Base-by-base conservation (phyloP, 2,113 vertebrate species). In the Excalfactoria chinensis region DNA sequence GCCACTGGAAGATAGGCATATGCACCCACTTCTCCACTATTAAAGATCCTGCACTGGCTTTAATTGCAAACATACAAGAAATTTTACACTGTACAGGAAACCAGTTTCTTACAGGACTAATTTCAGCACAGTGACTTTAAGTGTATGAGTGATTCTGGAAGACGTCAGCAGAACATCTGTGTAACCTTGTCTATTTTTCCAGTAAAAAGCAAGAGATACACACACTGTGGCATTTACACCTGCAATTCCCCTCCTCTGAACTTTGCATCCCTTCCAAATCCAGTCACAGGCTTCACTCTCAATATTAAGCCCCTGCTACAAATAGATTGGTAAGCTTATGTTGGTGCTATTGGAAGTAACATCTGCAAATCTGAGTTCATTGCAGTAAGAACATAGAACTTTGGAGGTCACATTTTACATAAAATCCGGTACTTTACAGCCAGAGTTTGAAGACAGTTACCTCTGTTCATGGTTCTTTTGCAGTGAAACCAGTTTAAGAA, bases 391-490 rank as follows among this genome's bases (percentile, higher is more conserved):
- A 85, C 80, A 80, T 14, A 85, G 17, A 73, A 78, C 59, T 93
- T 89, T 37, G 90, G 77, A 92, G 84, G 91, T 92, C 2, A 0
- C 55, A 63, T 83, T 93, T 93, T 89, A 96, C 84, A 93, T 74
- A 79, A 95, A 89, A 87, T 87, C 84, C 87, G 28, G 32, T 93
- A 76, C 68, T 92, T 87, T 81, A 94, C 75, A 89, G 80, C 28
- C 9, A 6, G 15, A 46, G 92, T 19, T 43, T 85, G 75, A 89
- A 77, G 86, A 89, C 84, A 85, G 77, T 79, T 94, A 86, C 84
- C 77, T 93, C 74, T 85, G 72, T 93, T 90, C 63, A 85, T 89
- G 80, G 81, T 92, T 89, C 84, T 91, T 85, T 92, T 93, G 87
- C 89, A 69, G 48, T 92, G 92, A 92, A 92, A 76, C 32, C 32